phyloP scores from a whole-genome alignment of 2,113 vertebrate genomes.

The Tragulus kanchil region DNA sequence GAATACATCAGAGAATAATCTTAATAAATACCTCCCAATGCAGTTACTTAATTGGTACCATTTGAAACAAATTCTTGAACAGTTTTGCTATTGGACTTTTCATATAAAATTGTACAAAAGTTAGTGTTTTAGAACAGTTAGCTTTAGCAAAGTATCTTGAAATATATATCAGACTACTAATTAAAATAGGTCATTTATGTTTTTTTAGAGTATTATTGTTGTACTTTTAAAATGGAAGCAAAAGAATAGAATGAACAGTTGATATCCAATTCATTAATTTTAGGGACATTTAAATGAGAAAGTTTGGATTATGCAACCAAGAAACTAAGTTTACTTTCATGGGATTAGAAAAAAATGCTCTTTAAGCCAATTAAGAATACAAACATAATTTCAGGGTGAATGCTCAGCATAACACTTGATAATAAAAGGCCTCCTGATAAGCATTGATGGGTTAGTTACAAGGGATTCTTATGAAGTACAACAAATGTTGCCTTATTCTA shows the following conservation, averaged over 20 bases:
- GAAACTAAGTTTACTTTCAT: not conserved
- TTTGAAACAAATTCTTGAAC: not conserved
- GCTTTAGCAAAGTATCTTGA: not conserved
- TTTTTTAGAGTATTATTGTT: not conserved
- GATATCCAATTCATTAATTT: not conserved
- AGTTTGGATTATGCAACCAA: not conserved
- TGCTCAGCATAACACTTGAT: not conserved
- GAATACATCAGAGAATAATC: not conserved
- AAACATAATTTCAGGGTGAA: conserved; percentile 58
- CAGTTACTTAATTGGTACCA: not conserved
- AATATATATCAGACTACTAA: not conserved
- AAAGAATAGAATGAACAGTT: not conserved
- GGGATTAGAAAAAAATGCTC: not conserved
- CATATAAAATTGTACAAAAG: not conserved
- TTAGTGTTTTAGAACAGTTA: not conserved
- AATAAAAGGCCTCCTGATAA: conserved; percentile 40
- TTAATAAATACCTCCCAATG: not conserved
- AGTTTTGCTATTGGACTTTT: not conserved
- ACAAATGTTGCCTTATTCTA: not conserved
- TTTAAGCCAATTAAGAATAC: not conserved
- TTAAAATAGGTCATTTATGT: not conserved
- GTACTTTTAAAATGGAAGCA: not conserved
- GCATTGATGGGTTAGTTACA: not conserved
- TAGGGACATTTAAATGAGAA: not conserved
- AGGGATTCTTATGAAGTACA: conserved; percentile 2